These are phyloP conservation scores for Dasyurus viverrinus DNA, from an alignment of 2,113 vertebrate genomes.

Conservation along the genomic window DNA sequence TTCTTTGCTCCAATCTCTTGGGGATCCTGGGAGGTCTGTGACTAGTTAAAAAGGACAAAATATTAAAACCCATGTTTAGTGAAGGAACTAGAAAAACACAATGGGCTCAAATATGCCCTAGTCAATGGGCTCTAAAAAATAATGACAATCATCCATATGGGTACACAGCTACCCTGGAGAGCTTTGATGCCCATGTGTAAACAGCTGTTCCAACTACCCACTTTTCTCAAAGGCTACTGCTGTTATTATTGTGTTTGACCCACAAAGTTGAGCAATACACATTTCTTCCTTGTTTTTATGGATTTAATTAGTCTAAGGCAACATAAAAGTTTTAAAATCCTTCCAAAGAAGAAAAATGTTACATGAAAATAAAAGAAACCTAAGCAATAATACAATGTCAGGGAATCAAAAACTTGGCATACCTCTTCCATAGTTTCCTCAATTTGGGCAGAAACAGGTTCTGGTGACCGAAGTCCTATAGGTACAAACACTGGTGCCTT, in stretches of 20 bases:
- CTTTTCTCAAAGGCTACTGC: neutral
- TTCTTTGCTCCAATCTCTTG: neutral
- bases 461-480: constrained; percentile 88
- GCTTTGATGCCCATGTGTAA: neutral
- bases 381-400: constrained; percentile 18
- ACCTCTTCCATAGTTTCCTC: constrained; percentile 96
- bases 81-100: neutral
- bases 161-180: neutral
- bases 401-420: constrained; percentile 49
- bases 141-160: neutral
- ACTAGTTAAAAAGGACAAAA: neutral
- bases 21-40: neutral
- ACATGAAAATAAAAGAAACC: neutral
- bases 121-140: neutral
- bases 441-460: constrained; percentile 85
- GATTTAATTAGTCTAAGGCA: constrained; percentile 3
- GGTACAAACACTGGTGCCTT: constrained; percentile 91
- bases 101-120: neutral
- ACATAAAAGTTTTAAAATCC: constrained; percentile 44
- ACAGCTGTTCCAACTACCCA: neutral
- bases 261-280: neutral
- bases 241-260: neutral
- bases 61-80: neutral
- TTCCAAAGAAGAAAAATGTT: constrained; percentile 45
- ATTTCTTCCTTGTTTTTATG: constrained; percentile 4